Evolutionary conservation across 2,797 vertebrate species (phyloP), one percentile per base, ranked within the genome.

Genomic region (Mus spretus): DNA sequence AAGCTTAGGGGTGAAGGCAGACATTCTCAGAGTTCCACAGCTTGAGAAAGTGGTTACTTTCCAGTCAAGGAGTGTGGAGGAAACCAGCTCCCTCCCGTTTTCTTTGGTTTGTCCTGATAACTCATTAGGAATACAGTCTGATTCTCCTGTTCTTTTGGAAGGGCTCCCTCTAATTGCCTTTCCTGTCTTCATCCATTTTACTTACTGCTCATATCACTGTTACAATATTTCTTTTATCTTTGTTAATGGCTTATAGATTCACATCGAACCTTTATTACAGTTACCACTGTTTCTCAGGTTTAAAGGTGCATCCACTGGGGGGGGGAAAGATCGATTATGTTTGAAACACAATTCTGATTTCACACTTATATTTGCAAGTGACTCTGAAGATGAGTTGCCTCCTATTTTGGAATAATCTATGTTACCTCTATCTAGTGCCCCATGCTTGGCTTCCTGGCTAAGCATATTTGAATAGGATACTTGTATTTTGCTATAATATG

Each of bases 211-310:
- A 14, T 24, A 59, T 92, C 74, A 67, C 34, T 26, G 24, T 37
- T 12, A 61, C 14, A 92, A 40, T 57, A 63, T 79, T 82, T 88
- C 70, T 93, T 89, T 87, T 57, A 70, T 79, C 87, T 89, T 90
- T 96, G n/a, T 79, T 85, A 96, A 90, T 83, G 72, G 72, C 26
- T 85, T 84, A 61, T 24, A 6, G 57, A 59, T 86, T 93, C 78
- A 74, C 89, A 88, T 88, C 5, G 44, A 85, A 70, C 74, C 40
- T 19, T n/a, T 44, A 82, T n/a, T 65, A 37, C 26, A 53, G 26
- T 26, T 11, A 13, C 20, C 53, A 55, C 55, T 81, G 40, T 84
- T 93, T 93, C 72, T 47, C 77, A 1, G 11, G 61, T 94, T 94
- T 53, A 91, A 95, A 90, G 57, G 61, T 65, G 93, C 53, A 84